phyloP scores from a whole-genome alignment of 1,140 invertebrate genomes.

The Ptiloglossa arizonensis region DNA sequence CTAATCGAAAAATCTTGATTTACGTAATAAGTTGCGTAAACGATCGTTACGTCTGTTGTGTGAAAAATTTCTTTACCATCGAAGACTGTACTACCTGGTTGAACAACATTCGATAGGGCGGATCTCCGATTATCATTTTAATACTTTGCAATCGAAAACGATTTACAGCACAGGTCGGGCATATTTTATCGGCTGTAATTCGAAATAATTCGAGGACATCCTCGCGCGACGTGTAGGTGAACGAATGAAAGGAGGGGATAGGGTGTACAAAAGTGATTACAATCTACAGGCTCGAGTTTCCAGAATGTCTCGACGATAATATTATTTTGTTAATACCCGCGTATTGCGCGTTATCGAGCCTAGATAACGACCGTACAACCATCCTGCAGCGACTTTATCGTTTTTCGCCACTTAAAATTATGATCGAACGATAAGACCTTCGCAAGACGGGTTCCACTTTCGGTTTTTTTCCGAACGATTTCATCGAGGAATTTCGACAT shows the following conservation, averaged over 20 bases:
- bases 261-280: conserved; percentile 13
- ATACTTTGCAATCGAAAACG: too few relatives aligned
- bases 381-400: neutral
- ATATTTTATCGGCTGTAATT: conserved; percentile 10
- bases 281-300: conserved; percentile 45
- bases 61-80: too few relatives aligned
- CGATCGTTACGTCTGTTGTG: too few relatives aligned
- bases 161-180: neutral
- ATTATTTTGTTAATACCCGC: conserved; percentile 44
- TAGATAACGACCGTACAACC: neutral
- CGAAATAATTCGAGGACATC: neutral
- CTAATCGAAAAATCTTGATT: too few relatives aligned
- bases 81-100: too few relatives aligned
- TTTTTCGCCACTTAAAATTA: neutral
- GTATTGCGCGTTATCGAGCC: conserved; percentile 13
- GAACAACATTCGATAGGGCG: too few relatives aligned
- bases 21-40: too few relatives aligned
- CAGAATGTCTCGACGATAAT: conserved; percentile 36
- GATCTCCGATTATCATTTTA: too few relatives aligned
- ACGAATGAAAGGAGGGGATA: too few relatives aligned
- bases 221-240: neutral
- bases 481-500: too few relatives aligned
- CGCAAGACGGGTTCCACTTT: neutral
- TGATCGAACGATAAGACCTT: conserved; percentile 14
- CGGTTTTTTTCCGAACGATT: neutral